phyloP scores from a whole-genome alignment of 2,888 invertebrate genomes.

The Mythimna lalbum region DNA sequence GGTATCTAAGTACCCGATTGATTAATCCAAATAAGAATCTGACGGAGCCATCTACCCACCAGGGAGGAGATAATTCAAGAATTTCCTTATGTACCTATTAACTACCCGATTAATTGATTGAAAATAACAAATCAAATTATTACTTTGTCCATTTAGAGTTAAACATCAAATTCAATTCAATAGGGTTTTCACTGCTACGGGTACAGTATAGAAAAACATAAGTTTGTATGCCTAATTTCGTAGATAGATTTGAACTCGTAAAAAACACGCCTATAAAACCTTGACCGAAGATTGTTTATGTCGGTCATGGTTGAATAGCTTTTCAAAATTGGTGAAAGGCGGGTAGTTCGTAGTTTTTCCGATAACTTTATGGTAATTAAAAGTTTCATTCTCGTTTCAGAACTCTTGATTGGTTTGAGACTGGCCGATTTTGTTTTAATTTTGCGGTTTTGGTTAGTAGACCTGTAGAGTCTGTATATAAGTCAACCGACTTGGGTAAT shows the following conservation, averaged over 20 bases:
- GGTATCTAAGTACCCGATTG: too few relatives aligned
- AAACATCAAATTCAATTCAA: not conserved
- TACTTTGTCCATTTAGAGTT: not conserved
- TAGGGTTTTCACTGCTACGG: not conserved
- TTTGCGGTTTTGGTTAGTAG: too few relatives aligned
- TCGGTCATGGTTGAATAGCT: conserved; percentile 42
- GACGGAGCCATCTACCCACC: too few relatives aligned
- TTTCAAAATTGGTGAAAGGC: conserved; percentile 31
- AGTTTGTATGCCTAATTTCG: not conserved
- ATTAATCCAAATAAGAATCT: too few relatives aligned
- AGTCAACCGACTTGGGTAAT: too few relatives aligned
- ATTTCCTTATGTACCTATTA: too few relatives aligned
- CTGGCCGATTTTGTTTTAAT: not conserved
- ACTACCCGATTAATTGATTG: too few relatives aligned
- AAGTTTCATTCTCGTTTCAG: not conserved
- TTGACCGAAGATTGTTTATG: conserved; percentile 34
- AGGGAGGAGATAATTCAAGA: too few relatives aligned
- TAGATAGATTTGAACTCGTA: conserved; percentile 18
- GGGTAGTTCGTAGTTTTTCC: not conserved
- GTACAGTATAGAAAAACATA: not conserved
- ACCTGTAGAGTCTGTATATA: too few relatives aligned
- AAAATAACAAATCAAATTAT: too few relatives aligned
- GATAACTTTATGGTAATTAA: conserved; percentile 6
- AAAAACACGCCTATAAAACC: conserved; percentile 19
- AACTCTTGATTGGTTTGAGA: not conserved